Base-by-base conservation (phyloP, 53 echinoderm and acorn worm genomes). In the Zoroaster sp. region DNA sequence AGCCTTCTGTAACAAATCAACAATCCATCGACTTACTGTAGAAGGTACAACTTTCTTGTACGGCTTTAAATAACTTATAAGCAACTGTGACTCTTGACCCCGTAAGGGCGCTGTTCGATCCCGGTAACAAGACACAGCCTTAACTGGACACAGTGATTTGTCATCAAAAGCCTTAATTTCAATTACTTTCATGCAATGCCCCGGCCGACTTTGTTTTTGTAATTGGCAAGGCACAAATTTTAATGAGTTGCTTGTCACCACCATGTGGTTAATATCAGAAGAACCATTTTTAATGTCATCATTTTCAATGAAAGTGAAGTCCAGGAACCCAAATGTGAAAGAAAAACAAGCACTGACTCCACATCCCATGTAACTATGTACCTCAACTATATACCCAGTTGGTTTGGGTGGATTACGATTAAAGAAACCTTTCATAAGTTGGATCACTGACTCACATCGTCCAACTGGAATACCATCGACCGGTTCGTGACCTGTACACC, bases 401-500 rank as follows among this genome's bases (percentile, higher is more conserved):
- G 92, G 88, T 37, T 69, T 85, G 53, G 92, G 88, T 40, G 94
- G 94, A 73, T 86, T 91, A 31, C 83, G 44, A 74, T 91, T 87
- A 44, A 89, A 89, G 38, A 92, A 69, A 43, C 92, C 92, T 39
- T 89, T 94, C 94, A 94, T 94, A 2, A 91, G 86, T 40, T 74
- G 52, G 12, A 74, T 33, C 14, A 94, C 78, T 20, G 35, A 32
- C 2, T 72, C 75, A 40, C 78, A 86, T 28, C 76, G 73, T 23
- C 89, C 88, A 44, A 83, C 79, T 4, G 75, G 43, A 1, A 14
- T n/a, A 41, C 74, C 67, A 59, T 55, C 45, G 39, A 74, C 17
- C 41, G 30, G 52, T 4, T n/a, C 41, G 51, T 75, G 76, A 86
- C 32, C 87, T 87, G 66, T 83, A 82, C 13, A 83, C 85, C 3